Conservation (phyloP, 2,797 vertebrate genomes). For the Distichodus sexfasciatus region DNA sequence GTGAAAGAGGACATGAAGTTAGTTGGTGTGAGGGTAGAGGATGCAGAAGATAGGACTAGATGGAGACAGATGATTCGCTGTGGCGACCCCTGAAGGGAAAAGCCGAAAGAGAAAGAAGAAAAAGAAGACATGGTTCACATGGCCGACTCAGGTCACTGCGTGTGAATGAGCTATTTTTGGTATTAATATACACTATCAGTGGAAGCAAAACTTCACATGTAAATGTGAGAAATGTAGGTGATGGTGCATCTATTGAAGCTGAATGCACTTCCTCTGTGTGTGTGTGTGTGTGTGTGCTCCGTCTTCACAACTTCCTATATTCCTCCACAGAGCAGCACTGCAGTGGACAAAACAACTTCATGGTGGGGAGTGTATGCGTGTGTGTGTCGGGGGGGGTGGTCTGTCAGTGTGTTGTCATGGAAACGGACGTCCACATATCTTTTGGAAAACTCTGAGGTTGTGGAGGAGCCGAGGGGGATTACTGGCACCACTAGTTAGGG, state of each 20-base stretch:
- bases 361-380: too few species aligned
- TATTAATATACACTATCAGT: background rate
- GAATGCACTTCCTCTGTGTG: too few species aligned
- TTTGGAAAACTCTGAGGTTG: background rate
- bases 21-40: too few species aligned
- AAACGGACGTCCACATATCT: slow-evolving; percentile 14
- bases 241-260: too few species aligned
- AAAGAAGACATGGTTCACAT: background rate
- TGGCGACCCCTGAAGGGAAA: too few species aligned
- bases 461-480: background rate
- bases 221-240: background rate
- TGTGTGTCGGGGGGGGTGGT: too few species aligned
- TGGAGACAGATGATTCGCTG: too few species aligned
- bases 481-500: slow-evolving; percentile 4
- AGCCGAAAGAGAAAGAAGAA: too few species aligned
- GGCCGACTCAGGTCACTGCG: background rate
- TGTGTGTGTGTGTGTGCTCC: background rate
- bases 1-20: too few species aligned
- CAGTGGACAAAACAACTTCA: slow-evolving; percentile 24
- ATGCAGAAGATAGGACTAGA: too few species aligned
- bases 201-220: background rate
- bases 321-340: background rate
- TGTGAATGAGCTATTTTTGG: background rate
- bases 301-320: background rate
- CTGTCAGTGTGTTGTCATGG: slow-evolving; percentile 42